phyloP scores from a whole-genome alignment of 2,888 invertebrate species.

The Hypena proboscidalis region DNA sequence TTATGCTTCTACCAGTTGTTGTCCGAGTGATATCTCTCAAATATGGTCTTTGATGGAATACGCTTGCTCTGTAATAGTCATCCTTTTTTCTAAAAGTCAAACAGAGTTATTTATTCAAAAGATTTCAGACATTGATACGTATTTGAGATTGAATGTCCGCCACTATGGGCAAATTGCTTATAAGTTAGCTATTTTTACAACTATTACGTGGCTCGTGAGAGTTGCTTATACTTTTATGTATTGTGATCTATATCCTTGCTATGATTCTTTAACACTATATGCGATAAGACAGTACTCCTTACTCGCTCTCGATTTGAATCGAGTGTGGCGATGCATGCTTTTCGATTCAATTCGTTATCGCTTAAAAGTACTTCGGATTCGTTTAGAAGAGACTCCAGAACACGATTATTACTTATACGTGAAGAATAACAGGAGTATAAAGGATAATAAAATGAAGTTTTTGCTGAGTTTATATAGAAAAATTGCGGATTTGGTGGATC shows the following conservation, averaged over 20 bases:
- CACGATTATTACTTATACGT: slow-evolving; percentile 64
- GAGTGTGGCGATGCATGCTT: slow-evolving; percentile 70
- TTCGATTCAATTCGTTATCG: slow-evolving; percentile 66
- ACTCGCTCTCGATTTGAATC: slow-evolving; percentile 65
- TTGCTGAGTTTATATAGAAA: slow-evolving; percentile 60
- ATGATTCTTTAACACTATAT: slow-evolving; percentile 44
- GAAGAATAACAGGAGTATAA: slow-evolving; percentile 59
- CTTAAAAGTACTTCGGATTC: slow-evolving; percentile 57
- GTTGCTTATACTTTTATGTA: slow-evolving; percentile 53
- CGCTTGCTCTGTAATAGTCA: slow-evolving; percentile 48
- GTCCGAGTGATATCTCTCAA: slow-evolving; percentile 50
- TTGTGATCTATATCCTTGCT: slow-evolving; percentile 54
- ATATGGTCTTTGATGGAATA: slow-evolving; percentile 68
- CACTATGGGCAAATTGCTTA: slow-evolving; percentile 48
- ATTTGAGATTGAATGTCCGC: slow-evolving; percentile 55
- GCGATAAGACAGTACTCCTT: slow-evolving; percentile 58
- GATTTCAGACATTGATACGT: slow-evolving; percentile 55
- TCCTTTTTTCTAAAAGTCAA: slow-evolving; percentile 56
- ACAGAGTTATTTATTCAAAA: slow-evolving; percentile 51
- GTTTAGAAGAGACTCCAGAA: slow-evolving; percentile 62
- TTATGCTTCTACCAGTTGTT: slow-evolving; percentile 56
- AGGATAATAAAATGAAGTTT: slow-evolving; percentile 63
- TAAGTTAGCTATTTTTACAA: slow-evolving; percentile 45
- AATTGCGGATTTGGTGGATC: slow-evolving; percentile 65
- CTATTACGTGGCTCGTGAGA: slow-evolving; percentile 56